Conservation (phyloP, 2,888 invertebrate genomes). For the Aplocera efformata region DNA sequence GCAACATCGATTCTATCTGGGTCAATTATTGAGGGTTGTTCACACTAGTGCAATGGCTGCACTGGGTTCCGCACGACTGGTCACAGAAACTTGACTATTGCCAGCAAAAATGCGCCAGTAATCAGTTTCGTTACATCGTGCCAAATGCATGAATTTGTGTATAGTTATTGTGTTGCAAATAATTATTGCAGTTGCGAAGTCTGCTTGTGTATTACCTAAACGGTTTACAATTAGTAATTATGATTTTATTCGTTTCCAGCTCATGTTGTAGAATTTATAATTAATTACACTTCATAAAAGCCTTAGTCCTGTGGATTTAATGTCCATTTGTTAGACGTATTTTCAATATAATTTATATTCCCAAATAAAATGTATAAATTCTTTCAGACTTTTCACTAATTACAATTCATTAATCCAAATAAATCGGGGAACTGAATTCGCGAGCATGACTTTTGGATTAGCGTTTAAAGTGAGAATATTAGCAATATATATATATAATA, state of each 20-base stretch:
- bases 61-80: conserved; percentile 35
- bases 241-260: not conserved
- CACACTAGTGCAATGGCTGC: conserved; percentile 21
- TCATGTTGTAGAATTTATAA: too few relatives aligned
- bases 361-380: too few relatives aligned
- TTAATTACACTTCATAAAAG: too few relatives aligned
- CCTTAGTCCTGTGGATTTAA: too few relatives aligned
- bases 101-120: conserved; percentile 35
- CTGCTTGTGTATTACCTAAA: conserved; percentile 30
- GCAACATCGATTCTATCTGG: conserved; percentile 8
- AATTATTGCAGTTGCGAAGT: conserved; percentile 38
- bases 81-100: conserved; percentile 31
- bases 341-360: too few relatives aligned
- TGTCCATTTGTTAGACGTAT: too few relatives aligned
- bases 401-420: too few relatives aligned
- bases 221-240: conserved; percentile 13
- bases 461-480: too few relatives aligned
- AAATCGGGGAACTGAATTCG: too few relatives aligned
- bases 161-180: conserved; percentile 38
- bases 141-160: conserved; percentile 42
- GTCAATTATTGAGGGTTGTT: conserved; percentile 25
- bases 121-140: conserved; percentile 36
- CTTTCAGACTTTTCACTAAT: too few relatives aligned
- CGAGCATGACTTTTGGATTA: too few relatives aligned
- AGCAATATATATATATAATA: too few relatives aligned